A percentile compares a stretch with the other conserved stretches of the same genome.
Evolutionary conservation across 92 coral and sea anemone genomes (phyloP).

Genomic region (Meandrina meandrites): DNA sequence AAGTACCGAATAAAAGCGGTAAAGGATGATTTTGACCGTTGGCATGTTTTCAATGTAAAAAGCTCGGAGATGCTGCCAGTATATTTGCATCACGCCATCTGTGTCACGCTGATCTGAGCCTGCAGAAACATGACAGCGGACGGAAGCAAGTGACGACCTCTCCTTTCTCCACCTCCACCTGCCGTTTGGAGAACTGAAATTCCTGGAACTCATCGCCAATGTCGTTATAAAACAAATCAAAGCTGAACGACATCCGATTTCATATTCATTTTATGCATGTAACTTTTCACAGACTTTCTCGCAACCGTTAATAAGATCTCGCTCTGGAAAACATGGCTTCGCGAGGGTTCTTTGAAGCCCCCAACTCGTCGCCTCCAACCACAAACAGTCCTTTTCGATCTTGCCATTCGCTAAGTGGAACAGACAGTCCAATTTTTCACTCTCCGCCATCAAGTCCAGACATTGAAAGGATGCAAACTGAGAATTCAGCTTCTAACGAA

Average conservation of each 20-base stretch:
- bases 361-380: neutral
- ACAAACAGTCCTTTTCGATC: constrained; percentile 8
- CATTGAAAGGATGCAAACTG: neutral
- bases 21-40: neutral
- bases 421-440: constrained; percentile 16
- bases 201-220: too few species aligned
- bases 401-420: neutral
- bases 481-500: neutral
- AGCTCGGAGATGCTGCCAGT: too few species aligned
- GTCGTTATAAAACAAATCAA: neutral
- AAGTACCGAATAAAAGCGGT: too few species aligned
- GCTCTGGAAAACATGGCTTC: constrained; percentile 9
- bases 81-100: neutral
- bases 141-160: too few species aligned
- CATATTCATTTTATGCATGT: neutral
- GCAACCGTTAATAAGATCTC: neutral
- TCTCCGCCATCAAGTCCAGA: constrained; percentile 33
- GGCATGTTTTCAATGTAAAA: neutral
- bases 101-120: neutral
- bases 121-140: neutral
- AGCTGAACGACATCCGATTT: neutral
- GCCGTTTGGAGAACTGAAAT: too few species aligned
- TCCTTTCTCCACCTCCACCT: neutral
- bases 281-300: neutral
- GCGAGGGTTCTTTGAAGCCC: neutral